Percentiles rank a stretch among this genome's conserved stretches.
phyloP scores from a whole-genome alignment of 2,797 vertebrate genomes.

The Heteromormyrus szaboi region DNA sequence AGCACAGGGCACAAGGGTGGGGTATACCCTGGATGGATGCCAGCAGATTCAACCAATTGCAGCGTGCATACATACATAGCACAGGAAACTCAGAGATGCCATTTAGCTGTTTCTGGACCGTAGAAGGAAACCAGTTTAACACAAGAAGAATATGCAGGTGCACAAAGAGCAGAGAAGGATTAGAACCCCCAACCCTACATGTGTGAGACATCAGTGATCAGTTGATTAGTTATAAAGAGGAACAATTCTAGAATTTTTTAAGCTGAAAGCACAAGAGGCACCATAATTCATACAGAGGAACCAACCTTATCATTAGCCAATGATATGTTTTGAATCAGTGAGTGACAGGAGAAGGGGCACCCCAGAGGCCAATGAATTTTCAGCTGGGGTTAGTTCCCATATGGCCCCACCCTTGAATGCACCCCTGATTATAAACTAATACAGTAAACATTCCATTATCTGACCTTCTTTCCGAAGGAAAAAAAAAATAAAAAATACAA shows the following conservation, averaged over 20 bases:
- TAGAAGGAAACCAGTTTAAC: background rate
- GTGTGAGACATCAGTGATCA: background rate
- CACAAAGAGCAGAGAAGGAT: background rate
- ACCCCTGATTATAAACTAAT: background rate
- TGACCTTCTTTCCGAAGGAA: background rate
- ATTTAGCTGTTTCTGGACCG: background rate
- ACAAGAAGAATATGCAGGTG: background rate
- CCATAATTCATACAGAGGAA: background rate
- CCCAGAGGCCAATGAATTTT: background rate
- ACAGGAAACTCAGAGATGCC: background rate
- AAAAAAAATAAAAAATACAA: background rate
- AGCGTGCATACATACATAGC: background rate
- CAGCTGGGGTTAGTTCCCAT: background rate
- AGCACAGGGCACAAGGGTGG: background rate
- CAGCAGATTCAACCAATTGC: background rate
- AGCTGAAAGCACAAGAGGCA: background rate
- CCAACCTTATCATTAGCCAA: background rate
- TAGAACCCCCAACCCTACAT: background rate
- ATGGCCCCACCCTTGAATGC: background rate
- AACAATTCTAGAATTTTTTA: background rate
- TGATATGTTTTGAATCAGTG: background rate
- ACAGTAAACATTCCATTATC: background rate
- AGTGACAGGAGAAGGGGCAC: background rate
- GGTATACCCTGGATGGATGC: background rate
- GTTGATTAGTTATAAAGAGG: background rate